Conservation (phyloP, 2,888 invertebrate species). For the Thymelicus acteon region DNA sequence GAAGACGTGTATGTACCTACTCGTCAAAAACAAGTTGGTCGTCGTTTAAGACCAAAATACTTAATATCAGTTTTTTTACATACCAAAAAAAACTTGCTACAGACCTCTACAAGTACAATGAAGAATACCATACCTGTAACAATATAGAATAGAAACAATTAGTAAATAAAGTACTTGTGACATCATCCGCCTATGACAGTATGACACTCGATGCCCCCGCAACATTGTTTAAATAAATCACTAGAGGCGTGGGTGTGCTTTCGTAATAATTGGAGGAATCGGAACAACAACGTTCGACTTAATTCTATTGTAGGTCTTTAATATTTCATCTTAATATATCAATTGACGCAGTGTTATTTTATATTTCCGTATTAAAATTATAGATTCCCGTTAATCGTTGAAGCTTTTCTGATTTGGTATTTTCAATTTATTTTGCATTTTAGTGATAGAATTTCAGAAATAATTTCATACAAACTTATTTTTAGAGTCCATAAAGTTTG, state of each 20-base stretch:
- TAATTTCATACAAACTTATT: no score
- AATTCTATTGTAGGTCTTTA: not conserved
- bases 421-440: no score
- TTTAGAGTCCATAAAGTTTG: no score
- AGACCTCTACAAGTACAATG: not conserved
- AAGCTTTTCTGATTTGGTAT: no score
- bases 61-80: constrained; percentile 14
- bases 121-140: constrained; percentile 69
- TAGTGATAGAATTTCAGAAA: no score
- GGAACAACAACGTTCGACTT: constrained; percentile 19
- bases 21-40: no score
- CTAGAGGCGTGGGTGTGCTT: constrained; percentile 56
- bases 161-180: constrained; percentile 63
- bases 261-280: constrained; percentile 41
- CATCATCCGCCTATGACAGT: constrained; percentile 65
- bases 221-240: constrained; percentile 68
- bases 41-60: no score
- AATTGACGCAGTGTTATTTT: not conserved
- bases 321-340: no score
- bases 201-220: constrained; percentile 74
- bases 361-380: not conserved
- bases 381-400: not conserved
- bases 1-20: no score
- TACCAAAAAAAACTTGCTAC: constrained; percentile 16
- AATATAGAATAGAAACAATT: constrained; percentile 77